A percentile compares a stretch with the other conserved stretches of the same genome.
Conservation (phyloP, 1,140 invertebrate species). For the Neodiprion fabricii region DNA sequence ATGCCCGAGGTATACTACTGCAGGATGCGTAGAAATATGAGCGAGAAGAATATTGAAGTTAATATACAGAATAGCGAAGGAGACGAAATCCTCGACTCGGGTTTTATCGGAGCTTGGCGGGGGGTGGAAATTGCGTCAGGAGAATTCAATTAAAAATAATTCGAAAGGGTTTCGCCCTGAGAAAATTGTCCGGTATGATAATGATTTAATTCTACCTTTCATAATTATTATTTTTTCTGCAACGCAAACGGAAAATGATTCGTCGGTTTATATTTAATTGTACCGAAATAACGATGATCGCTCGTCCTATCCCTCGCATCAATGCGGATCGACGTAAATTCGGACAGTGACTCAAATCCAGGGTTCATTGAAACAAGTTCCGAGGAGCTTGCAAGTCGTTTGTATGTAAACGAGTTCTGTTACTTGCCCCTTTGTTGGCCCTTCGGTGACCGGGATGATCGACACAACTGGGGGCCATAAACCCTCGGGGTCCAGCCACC, state of each 20-base stretch:
- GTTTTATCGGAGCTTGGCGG: slow-evolving; percentile 9
- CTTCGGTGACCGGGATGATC: neutral
- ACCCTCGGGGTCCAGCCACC: neutral
- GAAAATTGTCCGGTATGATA: slow-evolving; percentile 18
- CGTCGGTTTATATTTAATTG: neutral
- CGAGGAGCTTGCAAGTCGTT: neutral
- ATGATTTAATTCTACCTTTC: too few relatives aligned
- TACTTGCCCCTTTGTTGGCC: slow-evolving; percentile 1
- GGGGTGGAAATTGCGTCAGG: slow-evolving; percentile 53
- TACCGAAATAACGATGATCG: neutral
- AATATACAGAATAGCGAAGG: slow-evolving; percentile 30
- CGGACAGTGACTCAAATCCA: neutral
- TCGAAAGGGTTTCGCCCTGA: slow-evolving; percentile 30
- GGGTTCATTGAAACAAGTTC: neutral
- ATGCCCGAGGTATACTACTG: too few relatives aligned
- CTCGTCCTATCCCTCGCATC: too few relatives aligned
- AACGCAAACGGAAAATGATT: too few relatives aligned
- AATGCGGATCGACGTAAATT: too few relatives aligned
- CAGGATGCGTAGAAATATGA: too few relatives aligned
- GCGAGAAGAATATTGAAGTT: slow-evolving; percentile 21
- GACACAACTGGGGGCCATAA: neutral
- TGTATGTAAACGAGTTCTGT: neutral
- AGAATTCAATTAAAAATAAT: slow-evolving; percentile 60
- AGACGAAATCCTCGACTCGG: slow-evolving; percentile 8
- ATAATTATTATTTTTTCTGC: too few relatives aligned